Conservation (phyloP, 2,113 vertebrate genomes). For the Cynopterus brachyotis region DNA sequence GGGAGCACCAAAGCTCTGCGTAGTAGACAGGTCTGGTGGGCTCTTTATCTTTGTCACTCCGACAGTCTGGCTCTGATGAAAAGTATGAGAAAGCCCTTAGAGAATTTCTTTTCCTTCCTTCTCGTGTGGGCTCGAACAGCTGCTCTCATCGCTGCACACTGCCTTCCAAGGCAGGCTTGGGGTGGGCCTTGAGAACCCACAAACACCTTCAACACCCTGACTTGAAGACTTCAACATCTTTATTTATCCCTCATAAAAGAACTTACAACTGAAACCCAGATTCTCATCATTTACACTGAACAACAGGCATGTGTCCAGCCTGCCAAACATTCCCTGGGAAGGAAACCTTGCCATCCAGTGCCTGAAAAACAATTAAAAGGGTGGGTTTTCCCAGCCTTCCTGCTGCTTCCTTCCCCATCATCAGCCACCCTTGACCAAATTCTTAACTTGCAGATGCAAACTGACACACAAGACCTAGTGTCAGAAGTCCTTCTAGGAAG, state of each 20-base stretch:
- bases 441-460: background rate
- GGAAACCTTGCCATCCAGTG: background rate
- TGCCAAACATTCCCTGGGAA: background rate
- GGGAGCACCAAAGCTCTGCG: background rate
- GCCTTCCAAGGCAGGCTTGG: background rate
- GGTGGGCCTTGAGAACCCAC: no score
- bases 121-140: background rate
- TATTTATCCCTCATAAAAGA: background rate
- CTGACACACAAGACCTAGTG: background rate
- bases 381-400: background rate
- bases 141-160: background rate
- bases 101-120: background rate
- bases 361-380: background rate
- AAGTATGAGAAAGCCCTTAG: background rate
- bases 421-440: background rate
- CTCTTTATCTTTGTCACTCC: background rate
- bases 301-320: background rate
- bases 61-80: background rate
- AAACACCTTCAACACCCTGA: background rate
- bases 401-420: background rate
- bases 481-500: background rate
- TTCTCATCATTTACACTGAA: slow-evolving; percentile 1
- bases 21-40: background rate
- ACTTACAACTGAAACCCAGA: background rate
- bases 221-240: background rate